Evolutionary conservation across 2,888 invertebrate species (phyloP).

Genomic region (Polydrusus cervinus): DNA sequence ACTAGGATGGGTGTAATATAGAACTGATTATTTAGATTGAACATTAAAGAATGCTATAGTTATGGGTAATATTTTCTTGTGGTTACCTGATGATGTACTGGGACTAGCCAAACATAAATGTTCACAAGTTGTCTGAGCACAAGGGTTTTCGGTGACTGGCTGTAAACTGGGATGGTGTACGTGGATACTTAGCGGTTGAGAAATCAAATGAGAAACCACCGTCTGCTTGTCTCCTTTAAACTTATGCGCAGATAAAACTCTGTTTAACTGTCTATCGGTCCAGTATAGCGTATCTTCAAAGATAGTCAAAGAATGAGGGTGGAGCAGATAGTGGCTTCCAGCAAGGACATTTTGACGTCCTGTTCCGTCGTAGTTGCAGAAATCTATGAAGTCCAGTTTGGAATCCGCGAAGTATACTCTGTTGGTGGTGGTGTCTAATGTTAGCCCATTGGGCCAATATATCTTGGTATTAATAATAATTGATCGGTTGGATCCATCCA

Average conservation of each 20-base stretch:
- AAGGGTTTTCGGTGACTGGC: slow-evolving; percentile 86
- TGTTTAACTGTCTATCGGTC: slow-evolving; percentile 95
- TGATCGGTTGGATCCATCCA: slow-evolving; percentile 93
- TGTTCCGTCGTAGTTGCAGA: slow-evolving; percentile 96
- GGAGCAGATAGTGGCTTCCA: slow-evolving; percentile 92
- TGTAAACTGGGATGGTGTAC: slow-evolving; percentile 97
- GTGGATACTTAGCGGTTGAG: slow-evolving; percentile 95
- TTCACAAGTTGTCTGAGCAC: slow-evolving; percentile 83
- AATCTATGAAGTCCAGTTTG: slow-evolving; percentile 97
- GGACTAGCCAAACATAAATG: slow-evolving; percentile 95
- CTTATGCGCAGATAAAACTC: slow-evolving; percentile 93
- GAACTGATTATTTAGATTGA: background rate
- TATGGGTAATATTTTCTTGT: background rate
- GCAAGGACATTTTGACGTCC: slow-evolving; percentile 91
- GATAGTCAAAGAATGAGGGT: slow-evolving; percentile 94
- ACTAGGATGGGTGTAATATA: too few species aligned
- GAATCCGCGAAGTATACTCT: slow-evolving; percentile 98
- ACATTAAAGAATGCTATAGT: background rate
- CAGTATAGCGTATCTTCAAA: slow-evolving; percentile 98
- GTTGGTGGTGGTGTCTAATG: slow-evolving; percentile 93
- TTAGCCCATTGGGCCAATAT: slow-evolving; percentile 99
- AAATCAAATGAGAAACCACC: slow-evolving; percentile 94
- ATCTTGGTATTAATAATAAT: slow-evolving; percentile 94
- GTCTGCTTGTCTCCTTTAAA: slow-evolving; percentile 91
- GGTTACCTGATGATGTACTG: slow-evolving; percentile 74